These are phyloP conservation scores for Charadrius vociferus DNA, from an alignment of 2,113 vertebrate genomes.

Conservation along the genomic window DNA sequence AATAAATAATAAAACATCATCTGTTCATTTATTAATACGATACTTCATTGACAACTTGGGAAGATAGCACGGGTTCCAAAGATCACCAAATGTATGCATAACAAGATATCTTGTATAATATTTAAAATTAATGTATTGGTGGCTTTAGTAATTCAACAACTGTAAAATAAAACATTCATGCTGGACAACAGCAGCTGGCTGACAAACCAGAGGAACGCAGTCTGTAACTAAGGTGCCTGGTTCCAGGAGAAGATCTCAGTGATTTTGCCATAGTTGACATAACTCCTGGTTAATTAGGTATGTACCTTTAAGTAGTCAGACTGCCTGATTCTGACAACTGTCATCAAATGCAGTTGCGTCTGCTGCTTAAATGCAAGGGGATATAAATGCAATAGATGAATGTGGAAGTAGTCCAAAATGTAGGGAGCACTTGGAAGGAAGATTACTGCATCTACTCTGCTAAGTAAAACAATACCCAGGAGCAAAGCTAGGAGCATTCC, in stretches of 20 bases:
- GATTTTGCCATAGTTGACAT: neutral
- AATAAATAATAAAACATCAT: neutral
- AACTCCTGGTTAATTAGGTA: neutral
- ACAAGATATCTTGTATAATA: neutral
- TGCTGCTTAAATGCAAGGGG: neutral
- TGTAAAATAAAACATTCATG: neutral
- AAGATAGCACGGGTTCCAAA: neutral
- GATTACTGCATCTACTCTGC: neutral
- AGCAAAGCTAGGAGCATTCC: neutral
- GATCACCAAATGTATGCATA: neutral
- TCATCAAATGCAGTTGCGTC: neutral
- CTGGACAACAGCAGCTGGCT: neutral
- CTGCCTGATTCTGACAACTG: neutral
- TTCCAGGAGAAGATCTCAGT: neutral
- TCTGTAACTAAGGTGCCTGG: neutral
- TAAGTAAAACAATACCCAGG: conserved; percentile 18
- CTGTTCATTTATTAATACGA: neutral
- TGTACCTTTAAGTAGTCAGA: neutral
- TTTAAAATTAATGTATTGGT: neutral
- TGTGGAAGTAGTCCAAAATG: neutral
- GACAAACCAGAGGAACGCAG: neutral
- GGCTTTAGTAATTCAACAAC: neutral
- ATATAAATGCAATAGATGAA: neutral
- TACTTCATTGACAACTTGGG: neutral
- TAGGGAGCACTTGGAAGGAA: neutral